These are phyloP conservation scores for Acleris cristana DNA, from an alignment of 2,888 invertebrate species.

Conservation along the genomic window DNA sequence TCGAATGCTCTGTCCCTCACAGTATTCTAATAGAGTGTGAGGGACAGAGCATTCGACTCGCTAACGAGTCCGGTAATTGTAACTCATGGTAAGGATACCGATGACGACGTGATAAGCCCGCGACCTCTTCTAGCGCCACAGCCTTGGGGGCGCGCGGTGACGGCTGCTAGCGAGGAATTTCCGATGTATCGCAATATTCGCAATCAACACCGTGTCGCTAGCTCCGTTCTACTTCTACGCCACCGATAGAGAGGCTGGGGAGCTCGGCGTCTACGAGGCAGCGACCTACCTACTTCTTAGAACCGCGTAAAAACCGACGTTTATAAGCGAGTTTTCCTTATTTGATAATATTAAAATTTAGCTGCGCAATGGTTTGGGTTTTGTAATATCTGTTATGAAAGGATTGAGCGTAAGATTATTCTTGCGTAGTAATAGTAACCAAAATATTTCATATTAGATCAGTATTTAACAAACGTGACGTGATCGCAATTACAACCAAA, in stretches of 20 bases:
- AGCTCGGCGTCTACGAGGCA: not conserved
- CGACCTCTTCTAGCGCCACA: conserved; percentile 6
- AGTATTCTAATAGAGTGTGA: no score
- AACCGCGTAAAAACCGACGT: conserved; percentile 52
- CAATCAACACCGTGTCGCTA: conserved; percentile 9
- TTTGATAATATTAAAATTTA: conserved; percentile 45
- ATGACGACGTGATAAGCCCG: conserved; percentile 17
- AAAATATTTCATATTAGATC: no score
- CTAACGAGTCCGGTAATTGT: no score
- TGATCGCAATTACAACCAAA: not conserved
- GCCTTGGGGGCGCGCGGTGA: conserved; percentile 7
- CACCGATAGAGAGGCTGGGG: conserved; percentile 36
- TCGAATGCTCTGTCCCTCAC: no score
- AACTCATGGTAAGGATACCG: not conserved
- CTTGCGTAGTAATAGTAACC: no score
- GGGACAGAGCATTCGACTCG: no score
- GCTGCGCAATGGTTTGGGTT: conserved; percentile 28
- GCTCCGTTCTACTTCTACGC: conserved; percentile 19
- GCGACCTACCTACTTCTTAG: conserved; percentile 55
- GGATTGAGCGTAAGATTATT: not conserved
- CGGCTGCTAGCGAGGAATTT: conserved; percentile 27
- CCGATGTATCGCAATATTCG: conserved; percentile 27
- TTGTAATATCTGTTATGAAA: conserved; percentile 31
- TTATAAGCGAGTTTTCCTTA: conserved; percentile 55
- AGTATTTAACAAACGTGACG: no score